phyloP scores from a whole-genome alignment of 2,113 vertebrate species.

The Lampris incognitus region DNA sequence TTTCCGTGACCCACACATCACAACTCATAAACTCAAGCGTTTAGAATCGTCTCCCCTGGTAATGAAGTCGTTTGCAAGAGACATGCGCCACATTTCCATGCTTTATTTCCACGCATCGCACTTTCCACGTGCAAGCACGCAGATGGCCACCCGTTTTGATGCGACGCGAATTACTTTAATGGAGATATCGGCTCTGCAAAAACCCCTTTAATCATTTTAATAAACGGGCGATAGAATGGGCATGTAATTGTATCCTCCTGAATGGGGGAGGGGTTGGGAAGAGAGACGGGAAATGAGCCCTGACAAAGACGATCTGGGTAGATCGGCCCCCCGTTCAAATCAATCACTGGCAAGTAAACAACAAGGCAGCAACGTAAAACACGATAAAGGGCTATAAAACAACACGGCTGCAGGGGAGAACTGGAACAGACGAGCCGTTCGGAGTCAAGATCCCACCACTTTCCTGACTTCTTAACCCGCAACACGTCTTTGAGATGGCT shows the following conservation, averaged over 20 bases:
- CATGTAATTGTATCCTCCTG: slow-evolving; percentile 8
- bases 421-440: not conserved
- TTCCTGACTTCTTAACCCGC: not conserved
- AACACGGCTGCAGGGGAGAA: not conserved
- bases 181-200: slow-evolving; percentile 36
- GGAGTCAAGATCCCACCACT: not conserved
- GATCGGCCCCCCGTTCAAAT: not conserved
- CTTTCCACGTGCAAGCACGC: not conserved
- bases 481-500: no score
- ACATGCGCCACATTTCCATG: slow-evolving; percentile 3
- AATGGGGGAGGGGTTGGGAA: not conserved
- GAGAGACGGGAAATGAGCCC: slow-evolving; percentile 9
- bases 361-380: not conserved
- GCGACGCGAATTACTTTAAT: slow-evolving; percentile 48
- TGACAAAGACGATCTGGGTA: slow-evolving; percentile 19
- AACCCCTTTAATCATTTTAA: slow-evolving; percentile 48
- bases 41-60: not conserved
- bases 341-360: not conserved
- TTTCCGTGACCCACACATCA: not conserved
- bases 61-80: not conserved
- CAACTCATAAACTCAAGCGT: not conserved
- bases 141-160: slow-evolving; percentile 49
- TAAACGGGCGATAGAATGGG: slow-evolving; percentile 34
- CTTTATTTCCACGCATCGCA: not conserved
- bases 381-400: not conserved